phyloP scores from a whole-genome alignment of 2,113 vertebrate species.

The Psilopsiagon aurifrons region DNA sequence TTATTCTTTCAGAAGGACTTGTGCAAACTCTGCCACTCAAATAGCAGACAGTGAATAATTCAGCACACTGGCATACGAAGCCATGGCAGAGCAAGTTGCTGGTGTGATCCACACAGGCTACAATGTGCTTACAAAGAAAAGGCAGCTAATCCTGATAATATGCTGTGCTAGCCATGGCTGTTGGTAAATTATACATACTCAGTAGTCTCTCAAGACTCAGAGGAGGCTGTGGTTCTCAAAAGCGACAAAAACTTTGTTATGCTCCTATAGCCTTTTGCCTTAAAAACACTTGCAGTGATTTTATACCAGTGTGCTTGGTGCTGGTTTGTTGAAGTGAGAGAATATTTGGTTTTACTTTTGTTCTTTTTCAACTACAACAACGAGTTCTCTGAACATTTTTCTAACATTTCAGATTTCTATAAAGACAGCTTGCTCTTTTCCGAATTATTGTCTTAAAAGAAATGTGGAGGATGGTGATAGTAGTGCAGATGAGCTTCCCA shows the following conservation, averaged over 20 bases:
- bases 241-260: not conserved
- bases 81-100: not conserved
- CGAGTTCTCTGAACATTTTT: not conserved
- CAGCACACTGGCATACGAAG: not conserved
- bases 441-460: not conserved
- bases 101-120: not conserved
- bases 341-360: not conserved
- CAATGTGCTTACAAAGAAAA: not conserved
- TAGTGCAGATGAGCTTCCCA: not conserved
- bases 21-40: not conserved
- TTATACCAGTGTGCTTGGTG: not conserved
- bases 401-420: not conserved
- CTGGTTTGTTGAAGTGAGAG: not conserved
- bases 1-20: not conserved
- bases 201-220: not conserved
- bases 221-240: not conserved
- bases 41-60: not conserved
- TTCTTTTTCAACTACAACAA: not conserved
- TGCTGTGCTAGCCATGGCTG: not conserved
- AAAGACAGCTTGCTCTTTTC: not conserved
- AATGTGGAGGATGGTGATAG: not conserved
- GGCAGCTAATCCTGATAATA: not conserved
- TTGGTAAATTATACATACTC: not conserved
- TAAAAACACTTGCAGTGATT: not conserved
- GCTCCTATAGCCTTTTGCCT: not conserved